Percentiles rank a stretch among this genome's conserved stretches.
Conservation (phyloP, 2,797 vertebrate species). For the Pogonophryne albipinna region DNA sequence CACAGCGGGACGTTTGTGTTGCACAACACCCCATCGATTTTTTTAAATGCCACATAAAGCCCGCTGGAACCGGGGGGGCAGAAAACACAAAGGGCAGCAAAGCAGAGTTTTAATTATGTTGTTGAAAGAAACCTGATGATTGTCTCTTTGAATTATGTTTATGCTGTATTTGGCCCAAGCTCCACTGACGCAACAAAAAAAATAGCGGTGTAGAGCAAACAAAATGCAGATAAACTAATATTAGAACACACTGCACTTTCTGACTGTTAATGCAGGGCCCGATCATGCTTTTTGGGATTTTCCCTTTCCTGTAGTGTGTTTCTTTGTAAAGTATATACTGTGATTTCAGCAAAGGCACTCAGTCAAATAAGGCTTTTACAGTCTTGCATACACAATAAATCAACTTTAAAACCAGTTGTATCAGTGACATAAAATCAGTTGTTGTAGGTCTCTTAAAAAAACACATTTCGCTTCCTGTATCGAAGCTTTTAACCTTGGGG, state of each 20-base stretch:
- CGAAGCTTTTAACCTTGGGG: conserved; percentile 5
- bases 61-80: conserved; percentile 5
- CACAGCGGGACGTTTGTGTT: conserved; percentile 46
- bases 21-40: conserved; percentile 58
- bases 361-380: background rate
- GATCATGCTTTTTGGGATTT: background rate
- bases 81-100: conserved; percentile 37
- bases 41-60: conserved; percentile 62
- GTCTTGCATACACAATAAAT: no score
- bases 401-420: background rate
- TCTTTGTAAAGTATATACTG: background rate
- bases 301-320: background rate
- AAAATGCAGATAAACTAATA: background rate
- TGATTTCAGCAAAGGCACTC: background rate
- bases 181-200: no score
- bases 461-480: background rate
- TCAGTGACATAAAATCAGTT: background rate
- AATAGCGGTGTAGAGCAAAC: no score
- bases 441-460: background rate
- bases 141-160: conserved; percentile 23
- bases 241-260: background rate
- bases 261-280: background rate
- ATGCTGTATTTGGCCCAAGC: background rate
- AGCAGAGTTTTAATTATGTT: conserved; percentile 14
- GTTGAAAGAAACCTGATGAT: conserved; percentile 13